Evolutionary conservation across 2,113 vertebrate genomes (phyloP).

Genomic region (Cygnus buccinator): DNA sequence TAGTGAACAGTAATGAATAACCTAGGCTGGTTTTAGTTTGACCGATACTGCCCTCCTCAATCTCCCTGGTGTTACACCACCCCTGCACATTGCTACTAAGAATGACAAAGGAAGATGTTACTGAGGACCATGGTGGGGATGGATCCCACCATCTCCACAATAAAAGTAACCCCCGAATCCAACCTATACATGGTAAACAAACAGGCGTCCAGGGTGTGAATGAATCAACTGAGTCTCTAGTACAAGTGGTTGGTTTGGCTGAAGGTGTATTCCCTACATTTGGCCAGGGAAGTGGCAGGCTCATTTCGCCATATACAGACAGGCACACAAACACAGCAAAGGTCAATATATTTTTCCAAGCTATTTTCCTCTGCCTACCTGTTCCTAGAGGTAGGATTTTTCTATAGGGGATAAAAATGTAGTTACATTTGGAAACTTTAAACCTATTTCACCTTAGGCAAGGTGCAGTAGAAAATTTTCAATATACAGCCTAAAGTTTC

Average conservation of each 20-base stretch:
- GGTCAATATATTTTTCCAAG: not conserved
- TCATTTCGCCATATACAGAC: not conserved
- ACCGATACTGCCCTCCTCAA: not conserved
- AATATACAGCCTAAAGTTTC: not conserved
- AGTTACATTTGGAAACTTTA: not conserved
- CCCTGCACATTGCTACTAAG: not conserved
- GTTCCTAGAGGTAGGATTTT: not conserved
- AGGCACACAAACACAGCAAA: not conserved
- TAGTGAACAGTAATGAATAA: not conserved
- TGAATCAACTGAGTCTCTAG: not conserved
- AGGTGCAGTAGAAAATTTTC: not conserved
- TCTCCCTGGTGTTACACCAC: not conserved
- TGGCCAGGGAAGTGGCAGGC: not conserved
- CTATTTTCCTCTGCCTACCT: not conserved
- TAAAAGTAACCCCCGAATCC: not conserved
- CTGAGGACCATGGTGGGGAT: accelerated
- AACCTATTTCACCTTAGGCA: not conserved
- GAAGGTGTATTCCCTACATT: not conserved
- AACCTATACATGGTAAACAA: not conserved
- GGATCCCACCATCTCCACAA: not conserved
- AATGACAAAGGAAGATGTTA: not conserved
- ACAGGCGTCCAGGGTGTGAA: not conserved
- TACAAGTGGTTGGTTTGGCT: not conserved
- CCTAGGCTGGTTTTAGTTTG: not conserved
- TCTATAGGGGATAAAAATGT: not conserved